Percentiles rank a stretch among this genome's conserved stretches.
Evolutionary conservation across 2,888 invertebrate species (phyloP).

Genomic region (Pilophorus perplexus): DNA sequence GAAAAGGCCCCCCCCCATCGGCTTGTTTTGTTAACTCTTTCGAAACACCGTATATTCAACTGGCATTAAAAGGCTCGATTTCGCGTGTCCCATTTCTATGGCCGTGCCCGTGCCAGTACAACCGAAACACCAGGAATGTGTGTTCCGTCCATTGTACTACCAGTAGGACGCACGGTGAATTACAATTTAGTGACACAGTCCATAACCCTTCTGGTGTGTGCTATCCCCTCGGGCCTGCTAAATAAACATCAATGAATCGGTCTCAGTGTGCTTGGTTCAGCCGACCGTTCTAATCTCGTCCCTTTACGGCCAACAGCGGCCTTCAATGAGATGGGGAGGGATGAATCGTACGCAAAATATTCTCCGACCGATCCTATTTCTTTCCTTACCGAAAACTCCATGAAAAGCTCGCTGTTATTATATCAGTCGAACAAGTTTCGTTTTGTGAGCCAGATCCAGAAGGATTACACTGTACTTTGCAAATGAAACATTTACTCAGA

Average conservation of each 20-base stretch:
- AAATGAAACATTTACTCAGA: too few species aligned
- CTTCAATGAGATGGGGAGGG: not conserved
- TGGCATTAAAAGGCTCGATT: conserved; percentile 13
- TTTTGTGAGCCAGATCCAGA: too few species aligned
- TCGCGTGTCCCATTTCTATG: conserved; percentile 9
- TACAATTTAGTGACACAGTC: conserved; percentile 3
- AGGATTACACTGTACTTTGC: too few species aligned
- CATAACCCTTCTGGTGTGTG: conserved; percentile 8
- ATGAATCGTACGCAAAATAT: too few species aligned
- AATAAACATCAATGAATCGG: conserved; percentile 22
- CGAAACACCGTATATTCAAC: conserved; percentile 14
- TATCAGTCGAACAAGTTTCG: too few species aligned
- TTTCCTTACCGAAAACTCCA: too few species aligned
- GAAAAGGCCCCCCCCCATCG: too few species aligned
- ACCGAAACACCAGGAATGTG: not conserved
- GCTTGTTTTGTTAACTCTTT: too few species aligned
- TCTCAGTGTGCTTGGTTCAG: too few species aligned
- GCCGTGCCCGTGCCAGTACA: not conserved
- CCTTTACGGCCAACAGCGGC: not conserved
- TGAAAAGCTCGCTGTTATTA: too few species aligned
- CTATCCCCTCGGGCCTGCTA: not conserved
- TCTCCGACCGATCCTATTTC: too few species aligned
- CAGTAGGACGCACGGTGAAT: conserved; percentile 9
- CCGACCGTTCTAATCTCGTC: too few species aligned
- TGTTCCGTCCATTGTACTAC: conserved; percentile 1